Conservation (phyloP, 2,113 vertebrate genomes). For the Neolamprologus cancellatus region DNA sequence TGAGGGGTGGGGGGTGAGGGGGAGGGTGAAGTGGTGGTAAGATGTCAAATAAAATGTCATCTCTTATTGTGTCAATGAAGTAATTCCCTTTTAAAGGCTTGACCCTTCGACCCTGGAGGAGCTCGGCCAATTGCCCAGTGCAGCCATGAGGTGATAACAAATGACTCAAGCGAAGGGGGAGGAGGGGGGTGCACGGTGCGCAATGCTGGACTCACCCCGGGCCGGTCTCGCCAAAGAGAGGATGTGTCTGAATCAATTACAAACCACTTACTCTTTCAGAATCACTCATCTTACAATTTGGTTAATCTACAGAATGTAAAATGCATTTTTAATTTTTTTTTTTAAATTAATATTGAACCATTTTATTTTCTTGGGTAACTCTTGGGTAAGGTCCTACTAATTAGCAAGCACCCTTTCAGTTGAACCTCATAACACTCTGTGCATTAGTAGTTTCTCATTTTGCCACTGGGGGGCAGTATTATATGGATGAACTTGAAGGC, state of each 20-base stretch:
- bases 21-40: slow-evolving; percentile 52
- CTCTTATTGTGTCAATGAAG: slow-evolving; percentile 77
- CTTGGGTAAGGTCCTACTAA: background rate
- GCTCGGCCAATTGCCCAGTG: slow-evolving; percentile 46
- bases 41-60: slow-evolving; percentile 75
- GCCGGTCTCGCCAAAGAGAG: background rate
- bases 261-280: background rate
- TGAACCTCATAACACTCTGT: background rate
- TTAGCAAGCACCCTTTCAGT: background rate
- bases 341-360: background rate
- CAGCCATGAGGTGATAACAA: slow-evolving; percentile 58
- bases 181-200: background rate
- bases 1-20: background rate
- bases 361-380: background rate
- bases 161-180: slow-evolving; percentile 12
- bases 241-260: slow-evolving; percentile 2
- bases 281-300: background rate
- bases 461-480: slow-evolving; percentile 57
- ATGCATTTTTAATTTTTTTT: background rate
- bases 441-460: background rate
- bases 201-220: background rate
- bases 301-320: background rate
- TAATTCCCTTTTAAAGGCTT: slow-evolving; percentile 74
- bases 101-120: slow-evolving; percentile 58
- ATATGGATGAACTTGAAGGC: slow-evolving; percentile 23